Evolutionary conservation across 2,888 invertebrate genomes (phyloP), one percentile per base, ranked within the genome.

Genomic region (Agonopterix subpropinquella): DNA sequence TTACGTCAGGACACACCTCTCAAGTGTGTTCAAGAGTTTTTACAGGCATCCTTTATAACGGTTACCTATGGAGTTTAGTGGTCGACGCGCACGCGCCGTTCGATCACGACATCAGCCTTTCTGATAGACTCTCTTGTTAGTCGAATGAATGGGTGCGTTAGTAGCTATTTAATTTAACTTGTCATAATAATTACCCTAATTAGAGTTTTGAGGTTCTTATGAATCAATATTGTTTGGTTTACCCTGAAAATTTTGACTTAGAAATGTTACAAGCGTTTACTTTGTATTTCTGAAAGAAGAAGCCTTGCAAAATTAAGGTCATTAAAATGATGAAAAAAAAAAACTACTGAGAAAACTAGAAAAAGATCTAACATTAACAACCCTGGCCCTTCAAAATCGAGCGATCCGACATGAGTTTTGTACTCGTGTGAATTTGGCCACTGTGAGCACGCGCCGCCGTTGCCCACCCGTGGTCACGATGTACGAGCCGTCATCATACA

Each of bases 1-100:
- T 74, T 70, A 76, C 77, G 76, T 76, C 72, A 73, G 62, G 65
- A 68, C 72, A 67, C 71, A 72, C 72, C 70, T 73, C 69, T 65
- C 58, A 54, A 54, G 58, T 58, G 51, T 53, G 50, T 53, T 53
- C 47, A 49, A 55, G 55, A 55, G 53, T 50, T 56, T 56, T 62
- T 64, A 45, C 58, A 53, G 53, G 54, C 51, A 65, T 65, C 64
- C 64, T 63, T 59, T 58, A 52, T 68, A 72, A 73, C 72, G 67
- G 73, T 63, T 41, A 42, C 28, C 28, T 13, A 37, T 50, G 52
- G 51, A 44, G 54, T 51, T 50, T 54, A 50, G 50, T 49, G 48
- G 50, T 46, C 50, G 50, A 41, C 36, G 45, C 51, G 51, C 53
- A 53, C 53, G 53, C 49, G 49, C 51, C 49, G 54, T 55, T 41